A percentile compares a stretch with the other conserved stretches of the same genome.
These are phyloP conservation scores for Hemiscyllium ocellatum DNA, from an alignment of 2,113 vertebrate species.

Conservation along the genomic window DNA sequence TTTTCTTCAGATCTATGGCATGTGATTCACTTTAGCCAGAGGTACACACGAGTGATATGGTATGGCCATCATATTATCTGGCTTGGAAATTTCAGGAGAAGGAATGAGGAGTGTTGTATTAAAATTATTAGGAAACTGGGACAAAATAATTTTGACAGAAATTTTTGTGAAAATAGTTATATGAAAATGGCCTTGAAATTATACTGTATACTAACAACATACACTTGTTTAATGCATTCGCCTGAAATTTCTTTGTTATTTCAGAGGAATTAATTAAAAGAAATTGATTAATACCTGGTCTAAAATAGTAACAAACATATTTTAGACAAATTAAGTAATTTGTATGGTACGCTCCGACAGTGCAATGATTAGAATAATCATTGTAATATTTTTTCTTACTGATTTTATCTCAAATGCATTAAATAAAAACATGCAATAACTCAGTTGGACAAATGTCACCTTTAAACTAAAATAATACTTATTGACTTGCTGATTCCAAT, in stretches of 20 bases:
- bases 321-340: neutral
- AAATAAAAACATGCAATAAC: neutral
- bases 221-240: neutral
- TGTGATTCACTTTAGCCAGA: neutral
- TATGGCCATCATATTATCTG: neutral
- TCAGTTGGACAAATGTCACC: neutral
- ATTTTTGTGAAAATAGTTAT: neutral
- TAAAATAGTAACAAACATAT: neutral
- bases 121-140: neutral
- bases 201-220: neutral
- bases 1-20: too few species aligned
- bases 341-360: neutral
- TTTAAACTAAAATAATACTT: neutral
- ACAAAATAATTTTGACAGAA: neutral
- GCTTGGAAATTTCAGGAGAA: neutral
- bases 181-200: neutral
- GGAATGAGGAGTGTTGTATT: neutral
- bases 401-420: neutral
- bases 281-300: neutral
- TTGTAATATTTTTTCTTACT: neutral
- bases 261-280: neutral
- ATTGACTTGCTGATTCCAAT: neutral
- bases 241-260: neutral
- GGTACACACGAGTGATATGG: neutral
- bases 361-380: neutral